phyloP scores from a whole-genome alignment of 2,797 vertebrate species.

The Xenentodon cancila region DNA sequence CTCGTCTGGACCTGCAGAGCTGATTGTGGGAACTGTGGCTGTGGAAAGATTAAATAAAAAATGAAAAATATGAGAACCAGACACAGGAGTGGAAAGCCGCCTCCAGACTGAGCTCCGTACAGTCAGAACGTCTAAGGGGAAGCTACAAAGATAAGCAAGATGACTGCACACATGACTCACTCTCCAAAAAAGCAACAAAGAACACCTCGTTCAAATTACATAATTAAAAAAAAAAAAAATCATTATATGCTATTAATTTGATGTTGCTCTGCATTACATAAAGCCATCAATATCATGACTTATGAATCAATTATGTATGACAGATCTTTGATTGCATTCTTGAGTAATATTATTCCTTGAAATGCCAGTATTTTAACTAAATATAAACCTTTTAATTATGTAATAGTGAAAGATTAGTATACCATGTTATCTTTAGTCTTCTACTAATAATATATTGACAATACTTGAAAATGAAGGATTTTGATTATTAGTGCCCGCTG shows the following conservation, averaged over 20 bases:
- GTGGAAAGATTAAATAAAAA: constrained; percentile 53
- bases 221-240: constrained; percentile 19
- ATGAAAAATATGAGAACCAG: constrained; percentile 55
- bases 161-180: constrained; percentile 5
- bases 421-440: constrained; percentile 43
- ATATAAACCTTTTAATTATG: constrained; percentile 34
- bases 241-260: constrained; percentile 4
- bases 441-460: constrained; percentile 36
- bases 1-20: constrained; percentile 26
- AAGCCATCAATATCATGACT: constrained; percentile 12
- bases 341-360: constrained; percentile 35
- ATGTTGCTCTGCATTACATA: constrained; percentile 14
- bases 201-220: not conserved
- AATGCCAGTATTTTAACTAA: constrained; percentile 44
- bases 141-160: constrained; percentile 11
- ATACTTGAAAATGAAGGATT: constrained; percentile 34
- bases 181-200: not conserved
- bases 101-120: constrained; percentile 3
- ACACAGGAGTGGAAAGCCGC: constrained; percentile 34
- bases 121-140: constrained; percentile 15
- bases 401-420: constrained; percentile 42
- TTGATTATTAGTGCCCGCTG: constrained; percentile 17
- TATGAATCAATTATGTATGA: constrained; percentile 17
- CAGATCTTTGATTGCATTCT: constrained; percentile 17
- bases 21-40: constrained; percentile 40